Conservation (phyloP, 2,113 vertebrate genomes). For the Salvator merianae region DNA sequence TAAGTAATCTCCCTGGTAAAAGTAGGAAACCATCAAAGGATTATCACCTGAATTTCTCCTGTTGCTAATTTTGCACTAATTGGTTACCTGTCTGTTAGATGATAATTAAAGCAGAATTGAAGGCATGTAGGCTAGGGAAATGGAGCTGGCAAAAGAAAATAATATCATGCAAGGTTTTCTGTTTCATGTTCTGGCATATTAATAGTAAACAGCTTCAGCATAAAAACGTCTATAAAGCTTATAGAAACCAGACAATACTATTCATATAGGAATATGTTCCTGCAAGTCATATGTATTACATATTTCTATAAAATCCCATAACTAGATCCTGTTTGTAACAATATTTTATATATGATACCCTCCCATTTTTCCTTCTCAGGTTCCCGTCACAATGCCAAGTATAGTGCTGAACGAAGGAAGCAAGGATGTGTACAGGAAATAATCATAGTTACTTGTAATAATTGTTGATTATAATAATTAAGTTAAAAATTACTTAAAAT, state of each 20-base stretch:
- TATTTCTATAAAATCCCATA: too few relatives aligned
- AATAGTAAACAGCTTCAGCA: not conserved
- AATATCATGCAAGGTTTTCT: not conserved
- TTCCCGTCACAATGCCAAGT: too few relatives aligned
- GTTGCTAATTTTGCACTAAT: not conserved
- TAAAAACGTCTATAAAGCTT: not conserved
- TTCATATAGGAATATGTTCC: not conserved
- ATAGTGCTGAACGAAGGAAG: too few relatives aligned
- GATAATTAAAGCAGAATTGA: slow-evolving; percentile 17
- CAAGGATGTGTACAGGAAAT: too few relatives aligned
- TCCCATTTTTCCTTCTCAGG: too few relatives aligned
- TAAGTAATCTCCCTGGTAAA: not conserved
- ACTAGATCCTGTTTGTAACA: too few relatives aligned
- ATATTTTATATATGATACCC: too few relatives aligned
- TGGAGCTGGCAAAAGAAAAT: not conserved
- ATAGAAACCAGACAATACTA: not conserved
- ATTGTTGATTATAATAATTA: too few relatives aligned
- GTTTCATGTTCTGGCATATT: slow-evolving; percentile 9
- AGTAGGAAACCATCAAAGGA: slow-evolving; percentile 4
- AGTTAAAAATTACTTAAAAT: not conserved
- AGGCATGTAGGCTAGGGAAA: not conserved
- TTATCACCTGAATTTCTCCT: slow-evolving; percentile 2
- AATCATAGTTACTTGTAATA: too few relatives aligned
- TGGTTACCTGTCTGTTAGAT: not conserved
- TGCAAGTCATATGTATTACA: too few relatives aligned